A percentile compares a stretch with the other conserved stretches of the same genome.
phyloP scores from a whole-genome alignment of 37 sponge, comb jelly and placozoan genomes.

The Mnemiopsis leidyi region DNA sequence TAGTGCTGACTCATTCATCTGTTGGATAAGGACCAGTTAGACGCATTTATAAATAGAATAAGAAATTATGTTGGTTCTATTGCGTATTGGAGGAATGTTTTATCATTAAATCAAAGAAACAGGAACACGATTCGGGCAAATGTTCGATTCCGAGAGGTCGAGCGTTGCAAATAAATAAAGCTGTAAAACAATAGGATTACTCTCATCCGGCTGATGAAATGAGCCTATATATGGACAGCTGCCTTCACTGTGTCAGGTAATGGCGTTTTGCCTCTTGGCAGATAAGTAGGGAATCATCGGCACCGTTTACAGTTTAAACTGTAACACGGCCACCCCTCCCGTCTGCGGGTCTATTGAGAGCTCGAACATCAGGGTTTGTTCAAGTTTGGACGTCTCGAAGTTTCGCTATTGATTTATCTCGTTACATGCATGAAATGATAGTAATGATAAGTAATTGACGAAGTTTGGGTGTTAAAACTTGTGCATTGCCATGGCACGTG shows the following conservation, averaged over 20 bases:
- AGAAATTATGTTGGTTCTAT: no score
- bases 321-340: neutral
- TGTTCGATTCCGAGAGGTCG: neutral
- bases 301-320: neutral
- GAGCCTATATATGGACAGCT: neutral
- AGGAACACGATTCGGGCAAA: neutral
- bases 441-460: no score
- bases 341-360: neutral
- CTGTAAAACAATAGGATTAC: neutral
- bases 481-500: no score
- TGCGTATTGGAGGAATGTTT: no score
- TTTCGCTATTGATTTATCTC: neutral
- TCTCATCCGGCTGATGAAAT: neutral
- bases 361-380: neutral
- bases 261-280: neutral
- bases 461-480: no score
- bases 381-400: neutral
- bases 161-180: neutral
- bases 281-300: neutral
- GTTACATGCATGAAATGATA: no score
- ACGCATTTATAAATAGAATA: no score
- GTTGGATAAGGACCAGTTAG: no score
- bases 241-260: neutral
- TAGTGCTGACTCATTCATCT: neutral
- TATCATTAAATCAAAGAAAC: no score